A percentile compares a stretch with the other conserved stretches of the same genome.
Conservation (phyloP, 2,888 invertebrate genomes). For the Hoplodrina blanda region DNA sequence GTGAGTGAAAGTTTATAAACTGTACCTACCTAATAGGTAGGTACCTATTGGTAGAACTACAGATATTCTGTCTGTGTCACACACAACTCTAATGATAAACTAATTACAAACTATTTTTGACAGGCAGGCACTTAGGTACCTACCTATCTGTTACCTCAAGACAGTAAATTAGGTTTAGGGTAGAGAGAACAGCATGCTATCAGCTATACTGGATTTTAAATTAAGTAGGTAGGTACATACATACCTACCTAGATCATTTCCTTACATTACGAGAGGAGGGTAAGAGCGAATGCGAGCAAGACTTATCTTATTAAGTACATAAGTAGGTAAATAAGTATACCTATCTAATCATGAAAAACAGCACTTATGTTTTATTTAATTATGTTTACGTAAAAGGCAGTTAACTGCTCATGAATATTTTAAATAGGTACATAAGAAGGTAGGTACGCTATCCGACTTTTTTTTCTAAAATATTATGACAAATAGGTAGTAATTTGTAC, state of each 20-base stretch:
- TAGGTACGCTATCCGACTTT: neutral
- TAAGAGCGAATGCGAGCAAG: neutral
- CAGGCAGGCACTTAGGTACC: neutral
- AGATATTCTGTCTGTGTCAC: no score
- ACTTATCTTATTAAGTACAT: neutral
- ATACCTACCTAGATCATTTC: constrained; percentile 1
- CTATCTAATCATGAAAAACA: neutral
- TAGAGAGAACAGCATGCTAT: neutral
- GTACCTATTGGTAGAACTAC: no score
- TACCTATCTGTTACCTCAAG: neutral
- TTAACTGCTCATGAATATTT: neutral
- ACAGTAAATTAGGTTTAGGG: neutral
- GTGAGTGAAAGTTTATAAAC: no score
- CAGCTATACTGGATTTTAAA: constrained; percentile 6
- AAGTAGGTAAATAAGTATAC: neutral
- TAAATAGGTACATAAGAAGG: neutral
- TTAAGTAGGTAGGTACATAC: neutral
- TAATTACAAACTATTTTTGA: no score
- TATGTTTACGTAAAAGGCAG: neutral
- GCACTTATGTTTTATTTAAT: neutral
- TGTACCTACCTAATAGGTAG: no score
- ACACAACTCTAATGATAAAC: no score
- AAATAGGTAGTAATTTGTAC: no score
- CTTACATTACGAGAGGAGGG: neutral
- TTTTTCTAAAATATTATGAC: no score